Percentiles rank a stretch among this genome's conserved stretches.
phyloP scores from a whole-genome alignment of 1,140 invertebrate genomes.

The Tribolium castaneum region DNA sequence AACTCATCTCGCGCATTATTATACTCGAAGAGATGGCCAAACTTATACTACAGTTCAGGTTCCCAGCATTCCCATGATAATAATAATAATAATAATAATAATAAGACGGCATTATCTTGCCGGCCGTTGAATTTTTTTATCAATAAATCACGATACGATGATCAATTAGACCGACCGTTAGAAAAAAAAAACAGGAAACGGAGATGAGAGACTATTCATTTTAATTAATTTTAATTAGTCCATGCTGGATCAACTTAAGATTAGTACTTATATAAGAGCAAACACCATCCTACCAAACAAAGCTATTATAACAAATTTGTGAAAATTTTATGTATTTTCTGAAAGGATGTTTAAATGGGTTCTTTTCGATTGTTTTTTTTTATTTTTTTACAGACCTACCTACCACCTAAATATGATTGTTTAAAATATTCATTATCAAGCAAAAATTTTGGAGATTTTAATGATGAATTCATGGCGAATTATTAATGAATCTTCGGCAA shows the following conservation, averaged over 20 bases:
- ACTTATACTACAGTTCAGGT: slow-evolving; percentile 43
- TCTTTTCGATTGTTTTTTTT: too few species aligned
- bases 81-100: neutral
- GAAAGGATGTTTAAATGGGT: too few species aligned
- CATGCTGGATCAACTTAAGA: neutral
- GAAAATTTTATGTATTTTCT: too few species aligned
- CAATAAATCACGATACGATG: slow-evolving; percentile 6
- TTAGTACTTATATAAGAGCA: too few species aligned
- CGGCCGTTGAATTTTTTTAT: slow-evolving; percentile 8
- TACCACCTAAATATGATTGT: too few species aligned
- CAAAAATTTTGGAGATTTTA: too few species aligned
- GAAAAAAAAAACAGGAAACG: neutral
- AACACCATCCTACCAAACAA: too few species aligned
- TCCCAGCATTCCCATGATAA: slow-evolving; percentile 54
- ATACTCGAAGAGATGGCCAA: slow-evolving; percentile 40
- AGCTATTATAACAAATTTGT: too few species aligned
- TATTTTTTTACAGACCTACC: too few species aligned
- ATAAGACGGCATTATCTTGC: neutral
- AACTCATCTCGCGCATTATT: slow-evolving; percentile 55
- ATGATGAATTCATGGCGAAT: too few species aligned
- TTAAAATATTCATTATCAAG: too few species aligned
- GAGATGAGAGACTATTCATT: neutral
- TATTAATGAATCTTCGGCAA: too few species aligned
- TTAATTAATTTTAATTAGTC: neutral
- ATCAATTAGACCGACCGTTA: neutral